Evolutionary conservation across 2,888 invertebrate species (phyloP), one percentile per base, ranked within the genome.

Genomic region (Drosophila neutralis): DNA sequence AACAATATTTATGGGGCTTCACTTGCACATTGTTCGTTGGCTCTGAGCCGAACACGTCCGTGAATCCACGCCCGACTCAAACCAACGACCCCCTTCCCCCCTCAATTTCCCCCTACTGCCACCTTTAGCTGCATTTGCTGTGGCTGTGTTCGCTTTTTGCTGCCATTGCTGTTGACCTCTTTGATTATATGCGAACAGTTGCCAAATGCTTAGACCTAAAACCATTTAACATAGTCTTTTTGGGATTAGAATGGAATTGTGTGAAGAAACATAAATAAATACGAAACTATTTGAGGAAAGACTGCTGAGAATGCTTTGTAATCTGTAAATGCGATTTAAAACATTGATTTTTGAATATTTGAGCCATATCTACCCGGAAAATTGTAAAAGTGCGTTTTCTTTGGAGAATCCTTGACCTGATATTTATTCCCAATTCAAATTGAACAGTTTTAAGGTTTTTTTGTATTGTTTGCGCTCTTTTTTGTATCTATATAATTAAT

Each of bases 1-100:
- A 92, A 92, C 92, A 92, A 92, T 92, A 92, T 92, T 92, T 92
- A 92, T 92, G 92, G 91, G 92, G 92, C 92, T 92, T 92, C 92
- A 86, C 83, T 83, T 84, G 84, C 84, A 87, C 87, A 90, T 82
- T 89, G 88, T 88, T 90, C 90, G 87, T 71, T 90, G 90, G 86
- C 74, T 90, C 80, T 84, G 85, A 73, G 65, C 78, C 78, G 87
- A 72, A 67, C 85, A 71, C 69, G 79, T 77, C 70, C 74, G 79
- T 73, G 78, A 74, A 82, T 81, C 82, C 71, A 68, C 65, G 54
- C 53, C 70, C 38, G 66, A 36, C 48, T 58, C 73, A 59, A 29
- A n/a, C 27, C 42, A 31, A 24, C 21, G 18, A 38, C n/a, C 56
- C 38, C 36, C 24, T 24, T 29, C 1, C 21, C 13, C 1, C 29